Base-by-base conservation (phyloP, 2,113 vertebrate species). In the Arvicanthis niloticus region DNA sequence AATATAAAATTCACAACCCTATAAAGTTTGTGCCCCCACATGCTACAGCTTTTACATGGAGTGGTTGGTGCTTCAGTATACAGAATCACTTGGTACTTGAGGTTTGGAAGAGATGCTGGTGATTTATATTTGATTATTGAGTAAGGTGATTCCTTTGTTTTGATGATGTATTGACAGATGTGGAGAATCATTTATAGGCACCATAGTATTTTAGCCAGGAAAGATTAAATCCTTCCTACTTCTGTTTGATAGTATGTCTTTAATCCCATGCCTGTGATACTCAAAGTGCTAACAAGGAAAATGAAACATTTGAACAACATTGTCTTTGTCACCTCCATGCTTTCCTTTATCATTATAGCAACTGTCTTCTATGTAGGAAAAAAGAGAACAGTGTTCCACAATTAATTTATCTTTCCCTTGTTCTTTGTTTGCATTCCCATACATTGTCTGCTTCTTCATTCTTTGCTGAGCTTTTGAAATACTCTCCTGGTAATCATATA, bases 81-180 rank as follows among this genome's bases (percentile, higher is more conserved):
- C 4, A 58, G 2, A 87, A 2, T 80, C 29, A 85, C 16, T 45
- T 29, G 48, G 40, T 34, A 45, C 42, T 86, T 3, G 3, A 67
- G 13, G 7, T 17, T 34, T 29, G 4, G 42, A 86, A 67, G 26
- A 4, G 22, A 21, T 17, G 7, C 8, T 21, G 3, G 13, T 86
- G 16, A 67, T 86, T 67, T 85, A 85, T 45, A 22, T 67, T 65
- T 67, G 16, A 67, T 48, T 48, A 34, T 21, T 42, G 48, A 67
- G 82, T 34, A 67, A 67, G 31, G 65, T 31, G 5, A 86, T 34
- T 48, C 16, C 16, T 67, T 17, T 45, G 13, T 67, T 21, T 6
- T 29, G 24, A 0, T 5, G 5, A 17, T 67, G 9, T 42, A 67
- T 65, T 0, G 1, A 86, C 60, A 45, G 5, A 45, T 34, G 34